These are phyloP conservation scores for Saxidomus purpurata DNA, from an alignment of 1,140 invertebrate genomes.

Conservation along the genomic window DNA sequence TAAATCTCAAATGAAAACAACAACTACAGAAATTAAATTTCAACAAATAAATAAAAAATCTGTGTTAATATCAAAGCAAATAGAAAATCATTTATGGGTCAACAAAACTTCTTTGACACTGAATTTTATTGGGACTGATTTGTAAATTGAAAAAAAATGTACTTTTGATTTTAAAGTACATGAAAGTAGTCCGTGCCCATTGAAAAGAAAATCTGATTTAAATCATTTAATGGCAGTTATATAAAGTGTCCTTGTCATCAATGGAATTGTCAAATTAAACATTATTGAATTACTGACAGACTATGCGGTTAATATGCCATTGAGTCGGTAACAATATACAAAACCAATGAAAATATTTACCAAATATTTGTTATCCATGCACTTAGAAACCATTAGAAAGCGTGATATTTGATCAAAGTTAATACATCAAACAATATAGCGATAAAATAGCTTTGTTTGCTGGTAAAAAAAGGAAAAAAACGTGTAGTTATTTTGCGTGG, in stretches of 20 bases:
- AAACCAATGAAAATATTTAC: slow-evolving; percentile 1
- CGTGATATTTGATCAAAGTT: no score
- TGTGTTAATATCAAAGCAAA: no score
- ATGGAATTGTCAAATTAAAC: slow-evolving; percentile 1
- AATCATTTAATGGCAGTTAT: neutral
- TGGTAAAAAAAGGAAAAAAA: no score
- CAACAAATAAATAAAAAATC: no score
- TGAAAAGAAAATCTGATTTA: slow-evolving; percentile 13
- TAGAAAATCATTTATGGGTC: no score
- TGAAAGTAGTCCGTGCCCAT: neutral
- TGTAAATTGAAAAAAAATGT: neutral
- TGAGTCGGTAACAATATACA: neutral
- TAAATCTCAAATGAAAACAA: no score
- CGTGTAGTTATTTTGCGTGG: no score
- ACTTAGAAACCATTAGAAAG: no score
- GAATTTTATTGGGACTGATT: neutral
- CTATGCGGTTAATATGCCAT: neutral
- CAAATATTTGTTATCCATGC: neutral
- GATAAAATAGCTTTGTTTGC: no score
- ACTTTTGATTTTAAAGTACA: slow-evolving; percentile 8
- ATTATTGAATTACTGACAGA: neutral
- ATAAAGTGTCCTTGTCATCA: neutral
- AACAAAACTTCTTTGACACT: neutral
- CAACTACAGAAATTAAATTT: no score
- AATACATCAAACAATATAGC: no score